Percentiles rank a stretch among this genome's conserved stretches.
These are phyloP conservation scores for Gallinago jamesoni DNA, from an alignment of 2,113 vertebrate species.

Conservation along the genomic window DNA sequence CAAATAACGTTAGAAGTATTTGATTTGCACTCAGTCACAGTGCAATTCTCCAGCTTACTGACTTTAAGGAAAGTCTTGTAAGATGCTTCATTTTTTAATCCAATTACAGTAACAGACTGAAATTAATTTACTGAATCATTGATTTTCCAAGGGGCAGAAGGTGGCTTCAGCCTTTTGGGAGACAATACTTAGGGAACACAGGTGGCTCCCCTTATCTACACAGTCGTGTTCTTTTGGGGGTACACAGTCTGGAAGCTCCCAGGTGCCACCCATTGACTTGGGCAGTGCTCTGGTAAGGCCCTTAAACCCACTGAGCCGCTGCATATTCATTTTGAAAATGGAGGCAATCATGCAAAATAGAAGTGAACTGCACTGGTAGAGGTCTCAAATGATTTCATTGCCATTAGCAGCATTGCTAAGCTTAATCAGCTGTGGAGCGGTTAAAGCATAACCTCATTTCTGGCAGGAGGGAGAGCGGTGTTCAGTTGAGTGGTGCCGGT, in stretches of 20 bases:
- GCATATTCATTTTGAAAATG: background rate
- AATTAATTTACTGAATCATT: conserved; percentile 67
- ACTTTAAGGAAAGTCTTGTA: conserved; percentile 31
- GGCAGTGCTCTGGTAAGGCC: background rate
- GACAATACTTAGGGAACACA: background rate
- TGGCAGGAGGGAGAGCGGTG: background rate
- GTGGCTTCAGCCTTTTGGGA: conserved; percentile 25
- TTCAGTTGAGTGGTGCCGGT: background rate
- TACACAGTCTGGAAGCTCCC: background rate
- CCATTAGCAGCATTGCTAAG: background rate
- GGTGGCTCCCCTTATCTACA: background rate
- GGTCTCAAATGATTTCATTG: background rate
- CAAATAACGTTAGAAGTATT: background rate
- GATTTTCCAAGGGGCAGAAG: conserved; percentile 59
- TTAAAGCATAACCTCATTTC: background rate
- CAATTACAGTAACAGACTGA: conserved; percentile 42
- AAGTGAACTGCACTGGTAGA: conserved; percentile 8
- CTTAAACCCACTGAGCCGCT: background rate
- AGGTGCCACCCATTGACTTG: background rate
- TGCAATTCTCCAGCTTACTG: conserved; percentile 7
- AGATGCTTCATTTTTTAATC: conserved; percentile 4
- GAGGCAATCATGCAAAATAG: conserved; percentile 23
- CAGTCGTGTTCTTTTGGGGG: background rate
- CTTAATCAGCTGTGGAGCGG: conserved; percentile 23
- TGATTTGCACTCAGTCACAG: conserved; percentile 23